Conservation (phyloP, 2,797 vertebrate genomes). For the Karalla daura region DNA sequence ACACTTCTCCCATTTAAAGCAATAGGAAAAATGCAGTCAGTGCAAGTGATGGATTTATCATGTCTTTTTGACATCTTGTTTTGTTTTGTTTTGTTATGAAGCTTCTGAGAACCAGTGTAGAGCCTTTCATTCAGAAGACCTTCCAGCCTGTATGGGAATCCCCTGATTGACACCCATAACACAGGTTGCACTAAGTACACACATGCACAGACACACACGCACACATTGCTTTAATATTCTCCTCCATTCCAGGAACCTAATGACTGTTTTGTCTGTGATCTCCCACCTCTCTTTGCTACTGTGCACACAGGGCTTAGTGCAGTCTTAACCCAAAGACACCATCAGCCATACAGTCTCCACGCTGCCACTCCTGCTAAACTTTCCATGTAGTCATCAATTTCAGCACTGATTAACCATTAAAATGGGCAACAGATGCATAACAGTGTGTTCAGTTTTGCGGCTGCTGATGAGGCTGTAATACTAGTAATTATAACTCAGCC, state of each 20-base stretch:
- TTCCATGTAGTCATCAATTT: constrained; percentile 63
- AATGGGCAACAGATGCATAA: constrained; percentile 33
- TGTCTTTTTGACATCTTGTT: not conserved
- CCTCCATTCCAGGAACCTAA: constrained; percentile 65
- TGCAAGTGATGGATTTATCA: not conserved
- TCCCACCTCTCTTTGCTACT: constrained; percentile 50
- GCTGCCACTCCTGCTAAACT: constrained; percentile 39
- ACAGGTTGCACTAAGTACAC: constrained; percentile 18
- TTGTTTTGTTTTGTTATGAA: too few species aligned
- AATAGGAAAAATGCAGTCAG: not conserved
- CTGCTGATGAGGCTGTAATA: constrained; percentile 32
- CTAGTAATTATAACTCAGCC: constrained; percentile 9
- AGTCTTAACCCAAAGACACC: constrained; percentile 75
- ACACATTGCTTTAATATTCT: constrained; percentile 41
- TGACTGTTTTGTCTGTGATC: constrained; percentile 78
- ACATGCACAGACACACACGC: constrained; percentile 28
- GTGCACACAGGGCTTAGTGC: constrained; percentile 68
- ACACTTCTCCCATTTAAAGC: not conserved
- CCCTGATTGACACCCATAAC: constrained; percentile 41
- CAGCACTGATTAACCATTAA: constrained; percentile 49
- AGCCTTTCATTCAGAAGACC: constrained; percentile 45
- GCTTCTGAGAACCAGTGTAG: constrained; percentile 22
- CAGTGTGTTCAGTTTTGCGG: constrained; percentile 22
- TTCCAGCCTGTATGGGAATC: constrained; percentile 66
- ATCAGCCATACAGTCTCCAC: constrained; percentile 68